These are phyloP conservation scores for Megaptera novaeangliae DNA, from an alignment of 2,113 vertebrate species.

Conservation along the genomic window DNA sequence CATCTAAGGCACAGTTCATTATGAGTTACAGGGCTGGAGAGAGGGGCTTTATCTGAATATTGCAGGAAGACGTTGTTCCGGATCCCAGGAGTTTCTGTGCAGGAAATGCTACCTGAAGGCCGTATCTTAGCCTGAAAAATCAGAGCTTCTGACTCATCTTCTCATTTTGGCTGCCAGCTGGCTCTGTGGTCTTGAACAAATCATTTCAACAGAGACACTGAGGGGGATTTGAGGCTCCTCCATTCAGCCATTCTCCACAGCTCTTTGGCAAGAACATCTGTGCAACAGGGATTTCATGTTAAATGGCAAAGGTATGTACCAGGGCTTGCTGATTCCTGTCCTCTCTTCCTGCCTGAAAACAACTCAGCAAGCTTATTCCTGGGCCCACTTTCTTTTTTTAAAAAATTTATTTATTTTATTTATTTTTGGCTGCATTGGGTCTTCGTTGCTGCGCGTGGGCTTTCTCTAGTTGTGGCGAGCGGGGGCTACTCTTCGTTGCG, in stretches of 20 bases:
- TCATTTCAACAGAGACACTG: not conserved
- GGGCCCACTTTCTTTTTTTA: not conserved
- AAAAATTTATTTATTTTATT: no score
- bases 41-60: not conserved
- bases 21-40: not conserved
- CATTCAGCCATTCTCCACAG: not conserved
- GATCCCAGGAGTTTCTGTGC: not conserved
- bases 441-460: no score
- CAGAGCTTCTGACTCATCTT: slow-evolving; percentile 32
- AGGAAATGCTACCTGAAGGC: slow-evolving; percentile 43
- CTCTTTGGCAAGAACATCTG: not conserved
- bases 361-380: not conserved
- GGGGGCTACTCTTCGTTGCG: no score
- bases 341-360: not conserved
- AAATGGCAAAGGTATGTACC: not conserved
- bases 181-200: not conserved
- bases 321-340: not conserved
- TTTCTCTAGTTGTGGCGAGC: no score
- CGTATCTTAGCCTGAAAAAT: not conserved
- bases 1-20: not conserved
- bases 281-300: not conserved
- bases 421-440: no score
- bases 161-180: slow-evolving; percentile 29
- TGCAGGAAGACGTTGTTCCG: not conserved
- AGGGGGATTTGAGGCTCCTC: not conserved